Evolutionary conservation across 92 coral and sea anemone species (phyloP).

Genomic region (Pocillopora grandis): DNA sequence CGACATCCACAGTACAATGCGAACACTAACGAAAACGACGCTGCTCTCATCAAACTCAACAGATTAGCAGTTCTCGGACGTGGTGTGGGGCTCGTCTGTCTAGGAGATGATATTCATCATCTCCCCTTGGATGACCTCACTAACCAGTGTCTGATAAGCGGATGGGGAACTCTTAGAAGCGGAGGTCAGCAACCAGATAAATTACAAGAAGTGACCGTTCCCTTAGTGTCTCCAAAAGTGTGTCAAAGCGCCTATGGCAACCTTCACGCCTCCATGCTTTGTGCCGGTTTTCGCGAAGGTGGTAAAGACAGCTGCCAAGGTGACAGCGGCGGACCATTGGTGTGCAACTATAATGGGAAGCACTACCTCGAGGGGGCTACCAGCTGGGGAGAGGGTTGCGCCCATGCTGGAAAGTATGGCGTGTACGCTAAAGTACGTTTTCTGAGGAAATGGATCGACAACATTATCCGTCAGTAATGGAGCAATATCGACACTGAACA

Average conservation of each 20-base stretch:
- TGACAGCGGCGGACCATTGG: slow-evolving; percentile 60
- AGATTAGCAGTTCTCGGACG: slow-evolving; percentile 4
- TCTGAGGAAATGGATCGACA: slow-evolving; percentile 34
- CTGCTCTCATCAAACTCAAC: slow-evolving; percentile 24
- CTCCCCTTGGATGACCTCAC: slow-evolving; percentile 36
- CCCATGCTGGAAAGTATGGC: slow-evolving; percentile 38
- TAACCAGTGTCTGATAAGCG: slow-evolving; percentile 44
- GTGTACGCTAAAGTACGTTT: slow-evolving; percentile 57
- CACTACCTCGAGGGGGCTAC: slow-evolving; percentile 53
- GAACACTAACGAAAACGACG: slow-evolving; percentile 2
- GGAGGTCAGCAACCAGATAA: slow-evolving; percentile 32
- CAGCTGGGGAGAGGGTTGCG: slow-evolving; percentile 60
- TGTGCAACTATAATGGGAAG: slow-evolving; percentile 44
- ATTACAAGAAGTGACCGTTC: slow-evolving; percentile 52
- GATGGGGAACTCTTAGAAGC: slow-evolving; percentile 54
- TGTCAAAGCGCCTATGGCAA: slow-evolving; percentile 27
- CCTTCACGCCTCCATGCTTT: slow-evolving; percentile 58
- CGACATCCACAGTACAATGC: slow-evolving; percentile 13
- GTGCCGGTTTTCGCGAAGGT: slow-evolving; percentile 53
- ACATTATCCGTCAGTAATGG: neutral
- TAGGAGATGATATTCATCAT: slow-evolving; percentile 16
- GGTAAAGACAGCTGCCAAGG: slow-evolving; percentile 65
- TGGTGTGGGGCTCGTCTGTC: slow-evolving; percentile 29
- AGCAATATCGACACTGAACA: neutral
- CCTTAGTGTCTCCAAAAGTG: slow-evolving; percentile 33